A percentile compares a stretch with the other conserved stretches of the same genome.
phyloP scores from a whole-genome alignment of 1,140 invertebrate species.

The Dinoponera quadriceps region DNA sequence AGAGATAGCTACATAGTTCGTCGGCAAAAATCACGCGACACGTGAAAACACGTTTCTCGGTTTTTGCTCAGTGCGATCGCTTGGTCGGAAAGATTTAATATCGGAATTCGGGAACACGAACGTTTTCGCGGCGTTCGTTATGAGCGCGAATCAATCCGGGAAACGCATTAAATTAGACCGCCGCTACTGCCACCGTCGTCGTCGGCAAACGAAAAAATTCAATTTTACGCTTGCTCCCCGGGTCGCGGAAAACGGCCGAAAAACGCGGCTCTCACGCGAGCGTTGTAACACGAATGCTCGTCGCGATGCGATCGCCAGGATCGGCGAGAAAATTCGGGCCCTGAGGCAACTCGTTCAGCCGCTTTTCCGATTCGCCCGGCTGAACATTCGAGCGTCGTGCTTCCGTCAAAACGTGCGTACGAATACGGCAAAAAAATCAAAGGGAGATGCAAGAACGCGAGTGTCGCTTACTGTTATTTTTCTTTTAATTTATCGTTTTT shows the following conservation, averaged over 20 bases:
- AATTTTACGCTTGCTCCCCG: constrained; percentile 41
- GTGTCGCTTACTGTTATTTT: background rate
- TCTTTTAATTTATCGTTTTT: background rate
- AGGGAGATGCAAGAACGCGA: background rate
- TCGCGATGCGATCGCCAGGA: background rate
- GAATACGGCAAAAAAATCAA: background rate
- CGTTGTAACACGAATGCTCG: constrained; percentile 17
- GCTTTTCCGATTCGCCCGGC: background rate
- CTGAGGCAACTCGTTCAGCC: constrained; percentile 9
- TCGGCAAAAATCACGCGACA: background rate
- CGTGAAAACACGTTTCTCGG: background rate
- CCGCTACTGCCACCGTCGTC: background rate
- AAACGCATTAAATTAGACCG: constrained; percentile 45
- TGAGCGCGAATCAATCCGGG: constrained; percentile 40
- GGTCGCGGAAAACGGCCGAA: constrained; percentile 1
- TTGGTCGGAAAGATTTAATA: constrained; percentile 49
- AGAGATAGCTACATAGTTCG: background rate
- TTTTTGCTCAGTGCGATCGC: constrained; percentile 9
- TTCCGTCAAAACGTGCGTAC: background rate
- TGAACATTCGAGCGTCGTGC: background rate
- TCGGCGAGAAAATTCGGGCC: background rate
- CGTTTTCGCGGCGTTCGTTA: constrained; percentile 17
- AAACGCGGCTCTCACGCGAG: background rate
- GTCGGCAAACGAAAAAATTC: constrained; percentile 50
- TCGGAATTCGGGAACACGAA: constrained; percentile 28